phyloP scores from a whole-genome alignment of 1,140 invertebrate species.

The Brachionus rotundiformis region DNA sequence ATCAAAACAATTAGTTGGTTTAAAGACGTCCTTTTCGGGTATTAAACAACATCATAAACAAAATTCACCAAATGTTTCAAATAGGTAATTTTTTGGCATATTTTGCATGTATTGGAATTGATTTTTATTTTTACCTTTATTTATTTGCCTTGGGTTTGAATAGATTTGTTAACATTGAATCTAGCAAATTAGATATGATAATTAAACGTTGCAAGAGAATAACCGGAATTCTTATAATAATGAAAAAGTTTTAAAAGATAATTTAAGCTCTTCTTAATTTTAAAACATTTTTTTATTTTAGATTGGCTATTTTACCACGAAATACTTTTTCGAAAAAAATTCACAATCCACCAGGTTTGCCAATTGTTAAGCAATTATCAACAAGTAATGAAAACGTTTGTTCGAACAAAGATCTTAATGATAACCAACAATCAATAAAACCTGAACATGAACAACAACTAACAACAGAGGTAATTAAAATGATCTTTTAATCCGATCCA shows the following conservation, averaged over 20 bases:
- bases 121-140: neutral
- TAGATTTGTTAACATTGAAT: conserved; percentile 88
- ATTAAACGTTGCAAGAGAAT: conserved; percentile 90
- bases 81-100: conserved; percentile 42
- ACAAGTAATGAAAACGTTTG: conserved; percentile 3
- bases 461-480: conserved; percentile 56
- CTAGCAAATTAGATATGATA: conserved; percentile 83
- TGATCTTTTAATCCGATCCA: neutral
- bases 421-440: conserved; percentile 58
- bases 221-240: conserved; percentile 88
- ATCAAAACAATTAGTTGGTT: conserved; percentile 88
- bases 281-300: neutral
- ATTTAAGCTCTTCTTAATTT: too few species aligned
- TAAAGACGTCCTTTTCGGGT: conserved; percentile 60
- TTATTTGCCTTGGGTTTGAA: conserved; percentile 50
- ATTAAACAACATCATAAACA: conserved; percentile 24
- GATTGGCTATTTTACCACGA: neutral
- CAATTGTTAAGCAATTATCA: conserved; percentile 29
- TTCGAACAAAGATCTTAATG: conserved; percentile 56
- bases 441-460: conserved; percentile 60
- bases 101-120: conserved; percentile 16
- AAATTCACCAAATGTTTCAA: conserved; percentile 19
- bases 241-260: conserved; percentile 88
- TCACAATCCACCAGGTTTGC: conserved; percentile 52
- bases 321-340: conserved; percentile 55